These are phyloP conservation scores for Stigmatopora nigra DNA, from an alignment of 2,113 vertebrate species.

Conservation along the genomic window DNA sequence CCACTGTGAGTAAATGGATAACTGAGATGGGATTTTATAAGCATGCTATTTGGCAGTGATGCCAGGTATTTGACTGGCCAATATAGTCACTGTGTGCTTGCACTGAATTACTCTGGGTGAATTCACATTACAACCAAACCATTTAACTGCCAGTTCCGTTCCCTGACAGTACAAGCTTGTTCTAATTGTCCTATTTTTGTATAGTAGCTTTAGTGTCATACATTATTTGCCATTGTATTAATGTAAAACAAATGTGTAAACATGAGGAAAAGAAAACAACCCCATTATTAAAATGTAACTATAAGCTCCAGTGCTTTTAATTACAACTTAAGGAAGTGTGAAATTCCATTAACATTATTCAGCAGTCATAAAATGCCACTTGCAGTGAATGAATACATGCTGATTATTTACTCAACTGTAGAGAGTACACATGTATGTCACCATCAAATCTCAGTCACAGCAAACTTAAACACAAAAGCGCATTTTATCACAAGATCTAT, in stretches of 20 bases:
- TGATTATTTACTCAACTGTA: neutral
- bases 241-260: neutral
- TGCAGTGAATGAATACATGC: neutral
- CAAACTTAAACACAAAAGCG: no score
- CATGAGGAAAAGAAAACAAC: neutral
- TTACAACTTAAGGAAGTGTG: neutral
- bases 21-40: constrained; percentile 13
- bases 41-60: constrained; percentile 1
- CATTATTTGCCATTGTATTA: neutral
- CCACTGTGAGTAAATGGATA: constrained; percentile 15
- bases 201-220: constrained; percentile 15
- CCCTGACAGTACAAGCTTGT: constrained; percentile 3
- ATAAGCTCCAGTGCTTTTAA: constrained; percentile 1
- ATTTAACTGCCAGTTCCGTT: constrained; percentile 12
- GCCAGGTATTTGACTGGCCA: constrained; percentile 11
- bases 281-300: neutral
- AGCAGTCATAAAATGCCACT: neutral
- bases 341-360: constrained; percentile 8
- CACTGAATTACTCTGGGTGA: constrained; percentile 28
- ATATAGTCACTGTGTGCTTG: constrained; percentile 2
- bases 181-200: constrained; percentile 35
- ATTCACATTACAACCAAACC: constrained; percentile 27
- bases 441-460: no score
- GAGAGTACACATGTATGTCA: neutral
- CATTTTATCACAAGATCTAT: no score